Percentiles rank a stretch among this genome's conserved stretches.
These are phyloP conservation scores for Hypotaenidia philippensis DNA, from an alignment of 2,797 vertebrate genomes.

Conservation along the genomic window DNA sequence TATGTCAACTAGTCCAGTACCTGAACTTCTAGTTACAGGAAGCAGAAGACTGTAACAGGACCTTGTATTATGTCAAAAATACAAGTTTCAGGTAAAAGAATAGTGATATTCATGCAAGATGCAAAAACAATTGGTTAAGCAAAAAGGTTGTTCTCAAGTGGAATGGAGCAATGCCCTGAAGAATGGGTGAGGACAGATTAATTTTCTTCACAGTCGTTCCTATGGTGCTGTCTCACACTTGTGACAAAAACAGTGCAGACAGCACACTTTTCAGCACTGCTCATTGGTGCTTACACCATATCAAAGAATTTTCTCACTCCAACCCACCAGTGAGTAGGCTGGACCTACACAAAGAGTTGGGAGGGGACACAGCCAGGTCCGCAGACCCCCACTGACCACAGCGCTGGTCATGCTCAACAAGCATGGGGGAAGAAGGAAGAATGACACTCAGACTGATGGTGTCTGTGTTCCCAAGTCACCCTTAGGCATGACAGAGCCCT, in stretches of 20 bases:
- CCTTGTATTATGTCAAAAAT: background rate
- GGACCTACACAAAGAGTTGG: background rate
- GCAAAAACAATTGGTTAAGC: background rate
- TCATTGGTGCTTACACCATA: background rate
- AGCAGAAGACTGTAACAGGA: background rate
- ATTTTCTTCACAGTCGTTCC: background rate
- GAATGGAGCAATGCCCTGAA: background rate
- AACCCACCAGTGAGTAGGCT: fast-evolving
- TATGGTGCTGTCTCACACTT: background rate
- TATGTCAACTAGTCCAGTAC: background rate
- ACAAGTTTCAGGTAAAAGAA: background rate
- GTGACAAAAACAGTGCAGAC: fast-evolving
- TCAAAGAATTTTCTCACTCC: background rate
- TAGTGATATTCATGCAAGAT: background rate
- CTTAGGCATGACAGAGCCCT: too few species aligned
- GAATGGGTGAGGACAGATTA: background rate
- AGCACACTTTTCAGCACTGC: background rate
- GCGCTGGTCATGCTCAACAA: background rate
- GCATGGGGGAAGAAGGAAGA: too few species aligned
- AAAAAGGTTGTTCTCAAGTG: background rate
- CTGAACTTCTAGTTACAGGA: background rate
- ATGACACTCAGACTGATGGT: too few species aligned
- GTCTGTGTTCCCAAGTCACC: too few species aligned
- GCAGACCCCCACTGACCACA: background rate
- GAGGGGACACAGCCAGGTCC: fast-evolving